A percentile compares a stretch with the other conserved stretches of the same genome.
Conservation (phyloP, 2,888 invertebrate genomes). For the Vesta saturnalis region DNA sequence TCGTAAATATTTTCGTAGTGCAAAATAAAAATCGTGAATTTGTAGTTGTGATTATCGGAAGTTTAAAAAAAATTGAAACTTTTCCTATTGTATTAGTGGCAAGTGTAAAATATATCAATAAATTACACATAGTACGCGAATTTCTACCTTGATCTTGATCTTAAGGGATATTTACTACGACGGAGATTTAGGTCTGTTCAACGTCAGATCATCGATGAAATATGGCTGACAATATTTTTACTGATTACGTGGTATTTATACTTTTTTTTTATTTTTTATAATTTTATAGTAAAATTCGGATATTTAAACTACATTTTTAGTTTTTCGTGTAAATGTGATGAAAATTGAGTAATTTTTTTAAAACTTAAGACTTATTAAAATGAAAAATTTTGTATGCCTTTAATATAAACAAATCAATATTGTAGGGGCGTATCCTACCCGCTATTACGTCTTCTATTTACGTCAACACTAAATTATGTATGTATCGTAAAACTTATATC, state of each 20-base stretch:
- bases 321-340: too few relatives aligned
- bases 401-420: constrained; percentile 7
- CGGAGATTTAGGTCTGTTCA: neutral
- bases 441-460: constrained; percentile 8
- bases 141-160: neutral
- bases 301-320: too few relatives aligned
- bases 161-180: neutral
- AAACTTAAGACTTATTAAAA: neutral
- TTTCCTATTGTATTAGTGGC: neutral
- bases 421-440: neutral
- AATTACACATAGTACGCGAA: neutral
- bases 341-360: neutral
- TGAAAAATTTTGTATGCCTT: neutral
- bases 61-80: neutral
- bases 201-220: constrained; percentile 24
- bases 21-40: constrained; percentile 20
- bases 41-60: constrained; percentile 16
- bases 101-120: constrained; percentile 5
- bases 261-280: neutral
- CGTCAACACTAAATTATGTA: constrained; percentile 8
- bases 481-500: too few relatives aligned
- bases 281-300: too few relatives aligned
- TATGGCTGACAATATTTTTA: constrained; percentile 24
- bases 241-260: constrained; percentile 24
- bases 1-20: constrained; percentile 53